These are phyloP conservation scores for Epinotia ramella DNA, from an alignment of 2,888 invertebrate genomes.

Conservation along the genomic window DNA sequence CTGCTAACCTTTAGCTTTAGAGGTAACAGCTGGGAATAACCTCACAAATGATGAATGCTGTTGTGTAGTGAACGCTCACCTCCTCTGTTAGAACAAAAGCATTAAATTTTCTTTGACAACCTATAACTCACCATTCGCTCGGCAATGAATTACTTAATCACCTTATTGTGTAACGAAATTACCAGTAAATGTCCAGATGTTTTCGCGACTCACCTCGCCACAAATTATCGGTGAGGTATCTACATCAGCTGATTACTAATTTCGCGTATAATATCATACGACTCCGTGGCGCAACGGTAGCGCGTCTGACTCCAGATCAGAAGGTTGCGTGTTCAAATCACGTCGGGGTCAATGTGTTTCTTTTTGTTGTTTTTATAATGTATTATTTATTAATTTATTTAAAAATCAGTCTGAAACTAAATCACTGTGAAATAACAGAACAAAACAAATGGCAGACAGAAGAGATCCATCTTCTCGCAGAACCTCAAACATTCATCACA, in stretches of 20 bases:
- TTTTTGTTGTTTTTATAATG: constrained; percentile 26
- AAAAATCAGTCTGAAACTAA: too few species aligned
- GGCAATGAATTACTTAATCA: neutral
- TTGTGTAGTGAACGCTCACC: too few species aligned
- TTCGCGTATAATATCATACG: constrained; percentile 52
- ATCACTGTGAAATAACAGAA: too few species aligned
- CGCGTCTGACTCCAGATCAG: constrained; percentile 84
- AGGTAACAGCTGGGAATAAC: too few species aligned
- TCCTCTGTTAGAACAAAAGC: too few species aligned
- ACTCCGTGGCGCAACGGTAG: constrained; percentile 87
- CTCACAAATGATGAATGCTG: too few species aligned
- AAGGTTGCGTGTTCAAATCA: constrained; percentile 47
- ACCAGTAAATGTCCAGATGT: neutral
- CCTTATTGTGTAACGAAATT: neutral
- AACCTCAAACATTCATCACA: too few species aligned
- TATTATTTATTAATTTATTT: too few species aligned
- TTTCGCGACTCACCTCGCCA: constrained; percentile 20
- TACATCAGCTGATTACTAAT: constrained; percentile 43
- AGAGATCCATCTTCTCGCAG: too few species aligned
- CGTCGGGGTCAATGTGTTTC: constrained; percentile 66
- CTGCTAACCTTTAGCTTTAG: too few species aligned
- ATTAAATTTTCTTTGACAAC: neutral
- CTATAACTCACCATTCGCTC: neutral
- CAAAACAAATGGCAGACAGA: too few species aligned
- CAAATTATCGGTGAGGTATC: constrained; percentile 10